Base-by-base conservation (phyloP, 2,113 vertebrate species). In the Peucedramus taeniatus region DNA sequence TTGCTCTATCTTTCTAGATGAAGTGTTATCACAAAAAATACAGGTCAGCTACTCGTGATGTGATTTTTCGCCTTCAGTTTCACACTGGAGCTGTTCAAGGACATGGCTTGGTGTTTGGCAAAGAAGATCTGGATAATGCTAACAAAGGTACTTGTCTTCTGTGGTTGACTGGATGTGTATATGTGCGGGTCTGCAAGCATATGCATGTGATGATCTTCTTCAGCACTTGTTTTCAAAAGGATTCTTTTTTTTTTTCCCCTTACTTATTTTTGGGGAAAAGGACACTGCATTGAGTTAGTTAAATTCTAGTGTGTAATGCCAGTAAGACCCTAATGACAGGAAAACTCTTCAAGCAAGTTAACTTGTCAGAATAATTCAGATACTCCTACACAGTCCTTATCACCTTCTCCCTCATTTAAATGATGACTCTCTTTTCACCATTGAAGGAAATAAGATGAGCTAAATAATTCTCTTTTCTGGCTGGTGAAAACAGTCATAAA, bases 1-100 rank as follows among this genome's bases (percentile, higher is more conserved):
- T 17, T 56, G 56, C 28, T 93, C 7, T 39, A 7, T 71, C 8
- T 75, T 64, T 37, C 30, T 94, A 99, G 99, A 97, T 99, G 23
- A 99, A 99, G 85, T 99, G 99, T 95, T 99, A 99, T 61, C 99
- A 99, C 91, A 99, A 98, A 97, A 98, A 98, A 72, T 98, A 98
- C 63, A 90, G 96, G 35, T 98, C 98, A 1, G 97, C 98, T 49
- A 98, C 98, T 37, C 98, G 98, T 0, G 98, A 99, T 37, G 97
- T 98, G 15, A 80, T 99, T 90, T 99, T 99, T 97, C 98, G 98
- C 40, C 97, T 99, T 88, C 99, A 99, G 98, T 99, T 99, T 97
- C 99, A 99, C 97, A 99, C 99, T 2, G 99, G 99, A 72, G 98
- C 99, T 14, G 97, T 99, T 95, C 99, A 99, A 94, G 98, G 98